Evolutionary conservation across 2,888 invertebrate genomes (phyloP).

Genomic region (Erebia palarica): DNA sequence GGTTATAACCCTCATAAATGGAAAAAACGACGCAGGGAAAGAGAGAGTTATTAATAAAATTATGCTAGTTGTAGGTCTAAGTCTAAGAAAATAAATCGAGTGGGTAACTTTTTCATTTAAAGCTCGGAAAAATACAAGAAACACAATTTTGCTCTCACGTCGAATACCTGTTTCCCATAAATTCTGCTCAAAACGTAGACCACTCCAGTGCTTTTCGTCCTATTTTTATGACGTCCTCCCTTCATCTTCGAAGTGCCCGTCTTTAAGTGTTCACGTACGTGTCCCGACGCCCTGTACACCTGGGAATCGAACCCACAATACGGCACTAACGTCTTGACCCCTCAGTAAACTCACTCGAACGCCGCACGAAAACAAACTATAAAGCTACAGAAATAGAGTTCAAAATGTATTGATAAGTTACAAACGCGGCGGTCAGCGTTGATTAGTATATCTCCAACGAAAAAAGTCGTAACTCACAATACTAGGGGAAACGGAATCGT

Average conservation of each 20-base stretch:
- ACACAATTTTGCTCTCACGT: conserved; percentile 30
- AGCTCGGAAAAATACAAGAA: neutral
- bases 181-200: conserved; percentile 39
- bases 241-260: conserved; percentile 76
- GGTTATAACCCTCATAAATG: too few species aligned
- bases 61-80: neutral
- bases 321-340: conserved; percentile 76
- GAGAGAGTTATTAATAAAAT: neutral
- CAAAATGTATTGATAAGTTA: conserved; percentile 38
- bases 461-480: conserved; percentile 51
- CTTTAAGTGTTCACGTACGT: conserved; percentile 79
- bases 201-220: conserved; percentile 60
- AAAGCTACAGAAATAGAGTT: conserved; percentile 39
- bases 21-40: too few species aligned
- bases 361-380: conserved; percentile 48
- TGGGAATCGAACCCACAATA: conserved; percentile 82
- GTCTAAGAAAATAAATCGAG: neutral
- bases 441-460: conserved; percentile 57
- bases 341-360: conserved; percentile 39
- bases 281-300: conserved; percentile 75
- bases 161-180: conserved; percentile 32
- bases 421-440: conserved; percentile 65
- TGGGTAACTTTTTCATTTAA: neutral
- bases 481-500: conserved; percentile 41
- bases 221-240: conserved; percentile 81